A percentile compares a stretch with the other conserved stretches of the same genome.
Evolutionary conservation across 64 coral and sea anemone genomes (phyloP).

Genomic region (Pocillopora damicornis): DNA sequence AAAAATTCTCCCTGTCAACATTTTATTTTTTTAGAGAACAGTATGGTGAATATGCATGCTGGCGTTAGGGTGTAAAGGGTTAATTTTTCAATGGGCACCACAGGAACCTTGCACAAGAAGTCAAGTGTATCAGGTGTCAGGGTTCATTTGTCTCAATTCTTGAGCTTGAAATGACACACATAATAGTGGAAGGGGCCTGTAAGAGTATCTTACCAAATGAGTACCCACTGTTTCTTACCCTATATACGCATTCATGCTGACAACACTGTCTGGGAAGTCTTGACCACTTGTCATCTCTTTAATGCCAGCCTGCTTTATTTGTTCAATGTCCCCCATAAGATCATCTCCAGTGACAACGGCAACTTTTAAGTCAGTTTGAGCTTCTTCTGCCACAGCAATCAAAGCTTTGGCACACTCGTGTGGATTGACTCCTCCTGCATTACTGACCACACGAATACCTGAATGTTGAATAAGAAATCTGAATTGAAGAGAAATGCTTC

Average conservation of each 20-base stretch:
- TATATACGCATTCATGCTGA: conserved; percentile 96
- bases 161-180: neutral
- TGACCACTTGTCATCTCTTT: conserved; percentile 74
- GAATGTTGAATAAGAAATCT: neutral
- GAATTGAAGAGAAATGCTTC: too few relatives aligned
- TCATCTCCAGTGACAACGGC: conserved; percentile 95
- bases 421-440: conserved; percentile 94
- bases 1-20: too few relatives aligned
- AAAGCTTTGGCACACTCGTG: conserved; percentile 91
- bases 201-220: neutral
- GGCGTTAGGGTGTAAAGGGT: too few relatives aligned
- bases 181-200: neutral
- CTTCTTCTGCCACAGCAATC: conserved; percentile 64
- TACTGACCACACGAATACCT: conserved; percentile 93
- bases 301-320: conserved; percentile 48
- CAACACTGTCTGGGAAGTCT: conserved; percentile 57
- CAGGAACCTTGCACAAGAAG: too few relatives aligned
- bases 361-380: conserved; percentile 70
- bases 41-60: neutral
- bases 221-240: conserved; percentile 51
- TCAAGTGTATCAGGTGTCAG: too few relatives aligned
- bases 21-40: too few relatives aligned
- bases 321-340: conserved; percentile 62
- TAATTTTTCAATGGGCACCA: too few relatives aligned
- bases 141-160: too few relatives aligned